These are phyloP conservation scores for Scytalopus superciliaris DNA, from an alignment of 2,113 vertebrate species.

Conservation along the genomic window DNA sequence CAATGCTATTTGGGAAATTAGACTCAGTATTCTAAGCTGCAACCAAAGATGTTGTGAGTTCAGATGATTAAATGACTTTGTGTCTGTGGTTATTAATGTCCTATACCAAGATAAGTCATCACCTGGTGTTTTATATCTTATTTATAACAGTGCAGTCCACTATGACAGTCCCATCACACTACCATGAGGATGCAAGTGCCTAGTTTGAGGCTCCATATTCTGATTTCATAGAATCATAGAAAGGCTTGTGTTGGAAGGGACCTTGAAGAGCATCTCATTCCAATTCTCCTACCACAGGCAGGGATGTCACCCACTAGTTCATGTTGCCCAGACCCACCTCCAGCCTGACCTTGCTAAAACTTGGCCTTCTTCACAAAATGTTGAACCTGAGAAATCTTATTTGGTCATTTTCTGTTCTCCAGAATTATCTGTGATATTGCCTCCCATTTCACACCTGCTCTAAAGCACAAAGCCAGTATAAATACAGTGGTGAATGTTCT, in stretches of 20 bases:
- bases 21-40: not conserved
- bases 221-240: not conserved
- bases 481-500: not conserved
- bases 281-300: not conserved
- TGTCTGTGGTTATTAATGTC: not conserved
- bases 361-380: not conserved
- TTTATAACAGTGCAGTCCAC: not conserved
- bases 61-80: not conserved
- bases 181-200: not conserved
- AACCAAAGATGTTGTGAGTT: not conserved
- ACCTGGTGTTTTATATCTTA: not conserved
- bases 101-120: not conserved
- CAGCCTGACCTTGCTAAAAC: not conserved
- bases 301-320: not conserved
- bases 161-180: not conserved
- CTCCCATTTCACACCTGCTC: not conserved
- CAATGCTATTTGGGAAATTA: not conserved
- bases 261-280: not conserved
- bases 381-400: not conserved
- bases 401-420: not conserved
- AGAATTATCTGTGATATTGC: not conserved
- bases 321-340: not conserved
- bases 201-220: not conserved
- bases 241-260: not conserved
- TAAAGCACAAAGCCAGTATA: not conserved